These are phyloP conservation scores for Chrysolophus pictus DNA, from an alignment of 2,797 vertebrate genomes.

Conservation along the genomic window DNA sequence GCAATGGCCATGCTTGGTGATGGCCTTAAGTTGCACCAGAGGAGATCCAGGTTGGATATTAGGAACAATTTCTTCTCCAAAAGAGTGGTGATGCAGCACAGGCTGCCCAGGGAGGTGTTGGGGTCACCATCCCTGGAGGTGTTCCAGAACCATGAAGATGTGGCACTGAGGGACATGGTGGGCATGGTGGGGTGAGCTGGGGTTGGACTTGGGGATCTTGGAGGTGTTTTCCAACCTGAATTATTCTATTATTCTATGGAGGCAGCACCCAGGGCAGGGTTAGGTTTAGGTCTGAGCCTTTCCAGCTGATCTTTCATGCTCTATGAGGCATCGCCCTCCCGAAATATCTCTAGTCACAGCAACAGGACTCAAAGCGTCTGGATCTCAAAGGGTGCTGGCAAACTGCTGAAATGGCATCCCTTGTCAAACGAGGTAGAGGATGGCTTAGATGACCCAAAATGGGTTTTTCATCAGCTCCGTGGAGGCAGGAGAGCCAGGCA, in stretches of 20 bases:
- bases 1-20: background rate
- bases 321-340: background rate
- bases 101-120: no score
- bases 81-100: no score
- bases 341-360: background rate
- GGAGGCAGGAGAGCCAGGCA: background rate
- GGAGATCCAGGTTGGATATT: no score
- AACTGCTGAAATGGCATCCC: background rate
- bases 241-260: no score
- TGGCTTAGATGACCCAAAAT: background rate
- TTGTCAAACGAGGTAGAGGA: background rate
- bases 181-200: no score
- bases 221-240: no score
- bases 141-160: no score
- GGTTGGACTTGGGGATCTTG: no score
- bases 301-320: fast-evolving
- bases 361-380: background rate
- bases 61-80: no score
- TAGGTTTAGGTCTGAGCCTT: background rate
- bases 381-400: background rate
- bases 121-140: no score
- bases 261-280: background rate
- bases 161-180: no score
- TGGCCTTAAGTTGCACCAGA: no score
- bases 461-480: background rate